Base-by-base conservation (phyloP, 2,797 vertebrate genomes). In the Numenius phaeopus region DNA sequence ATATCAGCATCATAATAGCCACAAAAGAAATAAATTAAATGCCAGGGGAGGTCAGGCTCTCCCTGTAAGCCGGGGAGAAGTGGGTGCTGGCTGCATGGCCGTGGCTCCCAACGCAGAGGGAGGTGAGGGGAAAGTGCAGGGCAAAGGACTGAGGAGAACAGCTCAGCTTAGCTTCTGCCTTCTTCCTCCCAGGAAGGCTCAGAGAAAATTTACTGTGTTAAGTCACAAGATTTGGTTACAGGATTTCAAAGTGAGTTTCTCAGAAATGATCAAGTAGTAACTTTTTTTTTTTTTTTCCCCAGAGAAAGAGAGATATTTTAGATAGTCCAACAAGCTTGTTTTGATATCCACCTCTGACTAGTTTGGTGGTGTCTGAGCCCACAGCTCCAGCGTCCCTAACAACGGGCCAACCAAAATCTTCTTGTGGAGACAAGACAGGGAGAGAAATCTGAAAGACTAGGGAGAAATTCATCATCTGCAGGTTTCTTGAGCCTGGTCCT, bases 71-170 rank as follows among this genome's bases (percentile, higher is more conserved):
- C 8, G 29, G 40, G 39, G 12, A 49, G 39, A 17, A 47, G 24
- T 22, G 7, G 24, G 32, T 49, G 26, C 32, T 65, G 77, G 40
- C 55, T 55, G 32, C 34, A n/a, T 29, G 20, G 39, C 40, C 34
- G 14, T 5, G 8, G 24, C 2, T 10, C 49, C 42, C 22, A n/a
- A 24, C 0, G 1, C 1, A 1, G 47, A 61, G 22, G 19, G 44
- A 69, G 29, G 29, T 39, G 64, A 23, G 49, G 32, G 75, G 29
- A 75, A 70, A 59, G 21, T 30, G 10, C 19, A 50, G 67, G 40
- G 30, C 6, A 16, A 62, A 71, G 11, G 32, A 75, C 29, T 50
- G 15, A 6, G 13, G 44, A 52, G 11, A 47, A n/a, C 6, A 83
- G 39, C 23, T 24, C 34, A 39, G 26, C 11, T 59, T 27, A 78